phyloP scores from a whole-genome alignment of 2,888 invertebrate genomes.

The Phoronis australis region DNA sequence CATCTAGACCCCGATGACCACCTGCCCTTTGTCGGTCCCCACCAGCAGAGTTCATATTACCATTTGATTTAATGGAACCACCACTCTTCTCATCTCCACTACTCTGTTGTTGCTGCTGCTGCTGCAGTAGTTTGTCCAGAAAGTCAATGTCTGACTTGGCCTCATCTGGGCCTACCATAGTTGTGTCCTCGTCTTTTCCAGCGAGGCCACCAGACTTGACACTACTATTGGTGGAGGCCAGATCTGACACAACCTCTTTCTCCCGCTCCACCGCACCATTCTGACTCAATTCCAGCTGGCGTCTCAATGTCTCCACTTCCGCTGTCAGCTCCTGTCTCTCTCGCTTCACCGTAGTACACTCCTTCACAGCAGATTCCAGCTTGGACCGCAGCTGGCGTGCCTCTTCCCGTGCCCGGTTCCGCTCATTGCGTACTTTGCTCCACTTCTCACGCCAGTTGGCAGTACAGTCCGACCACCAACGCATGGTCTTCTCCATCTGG shows the following conservation, averaged over 20 bases:
- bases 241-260: constrained; percentile 8
- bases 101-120: constrained; percentile 9
- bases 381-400: constrained; percentile 75
- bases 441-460: constrained; percentile 94
- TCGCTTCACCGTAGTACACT: constrained; percentile 64
- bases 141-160: constrained; percentile 17
- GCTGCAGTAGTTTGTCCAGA: constrained; percentile 22
- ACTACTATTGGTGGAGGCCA: constrained; percentile 10
- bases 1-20: constrained; percentile 4
- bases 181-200: constrained; percentile 1
- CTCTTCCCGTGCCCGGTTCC: constrained; percentile 89
- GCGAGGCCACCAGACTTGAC: constrained; percentile 3
- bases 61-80: too few species aligned
- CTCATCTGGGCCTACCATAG: not conserved
- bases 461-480: constrained; percentile 99
- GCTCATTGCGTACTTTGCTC: constrained; percentile 82
- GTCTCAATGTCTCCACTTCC: constrained; percentile 59
- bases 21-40: not conserved
- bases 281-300: constrained; percentile 51
- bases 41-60: too few species aligned
- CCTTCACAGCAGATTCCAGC: constrained; percentile 60
- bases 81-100: constrained; percentile 8
- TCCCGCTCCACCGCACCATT: not conserved
- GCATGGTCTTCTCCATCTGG: constrained; percentile 99
- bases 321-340: constrained; percentile 74